phyloP scores from a whole-genome alignment of 2,888 invertebrate species.

The Caenorhabditis macrosperma region DNA sequence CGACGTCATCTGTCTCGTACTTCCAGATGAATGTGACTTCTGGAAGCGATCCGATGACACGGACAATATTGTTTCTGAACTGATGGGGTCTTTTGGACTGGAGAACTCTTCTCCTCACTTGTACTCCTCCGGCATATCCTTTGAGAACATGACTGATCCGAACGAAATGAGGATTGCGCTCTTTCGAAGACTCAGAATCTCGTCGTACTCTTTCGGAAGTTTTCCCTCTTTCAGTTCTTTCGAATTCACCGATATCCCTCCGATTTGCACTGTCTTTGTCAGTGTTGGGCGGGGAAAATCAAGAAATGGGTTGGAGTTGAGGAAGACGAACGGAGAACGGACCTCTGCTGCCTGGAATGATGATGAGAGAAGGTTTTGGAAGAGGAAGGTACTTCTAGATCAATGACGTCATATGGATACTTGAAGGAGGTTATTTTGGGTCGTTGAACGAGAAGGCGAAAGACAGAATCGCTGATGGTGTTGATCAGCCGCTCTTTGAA shows the following conservation, averaged over 20 bases:
- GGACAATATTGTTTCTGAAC: constrained; percentile 7
- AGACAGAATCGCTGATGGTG: constrained; percentile 12
- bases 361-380: no score
- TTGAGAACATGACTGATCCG: constrained; percentile 35
- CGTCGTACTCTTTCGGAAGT: constrained; percentile 2
- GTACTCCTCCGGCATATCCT: constrained; percentile 36
- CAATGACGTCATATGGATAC: constrained; percentile 3
- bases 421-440: constrained; percentile 11
- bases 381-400: constrained; percentile 19
- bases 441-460: not conserved
- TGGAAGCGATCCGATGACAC: constrained; percentile 16
- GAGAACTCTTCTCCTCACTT: not conserved
- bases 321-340: constrained; percentile 25
- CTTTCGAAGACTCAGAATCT: constrained; percentile 9
- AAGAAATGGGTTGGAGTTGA: constrained; percentile 47
- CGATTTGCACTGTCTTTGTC: constrained; percentile 39
- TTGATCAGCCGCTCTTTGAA: constrained; percentile 35
- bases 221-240: constrained; percentile 19
- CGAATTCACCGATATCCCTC: constrained; percentile 45
- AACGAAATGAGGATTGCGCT: constrained; percentile 43
- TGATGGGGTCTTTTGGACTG: not conserved
- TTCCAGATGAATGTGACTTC: constrained; percentile 58
- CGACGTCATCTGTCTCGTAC: constrained; percentile 20
- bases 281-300: constrained; percentile 46
- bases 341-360: constrained; percentile 11